These are phyloP conservation scores for Pseudomyrmex concolor DNA, from an alignment of 1,140 invertebrate genomes.

Conservation along the genomic window DNA sequence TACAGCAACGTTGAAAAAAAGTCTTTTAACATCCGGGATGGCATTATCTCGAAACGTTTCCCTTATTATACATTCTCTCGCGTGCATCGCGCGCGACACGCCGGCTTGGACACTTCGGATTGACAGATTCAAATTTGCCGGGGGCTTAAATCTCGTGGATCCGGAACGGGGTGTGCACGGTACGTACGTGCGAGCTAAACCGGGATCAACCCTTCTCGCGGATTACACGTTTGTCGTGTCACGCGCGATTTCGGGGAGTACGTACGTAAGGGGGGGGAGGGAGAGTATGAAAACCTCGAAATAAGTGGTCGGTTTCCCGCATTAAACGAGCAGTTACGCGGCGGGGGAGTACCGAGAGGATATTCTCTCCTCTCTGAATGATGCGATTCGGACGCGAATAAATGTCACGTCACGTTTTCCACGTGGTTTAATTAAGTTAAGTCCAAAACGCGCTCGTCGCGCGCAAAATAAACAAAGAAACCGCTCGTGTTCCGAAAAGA, in stretches of 20 bases:
- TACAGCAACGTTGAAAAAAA: slow-evolving; percentile 57
- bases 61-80: slow-evolving; percentile 69
- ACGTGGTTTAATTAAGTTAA: too few relatives aligned
- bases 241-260: slow-evolving; percentile 77
- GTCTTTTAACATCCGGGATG: slow-evolving; percentile 62
- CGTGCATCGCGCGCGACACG: slow-evolving; percentile 34
- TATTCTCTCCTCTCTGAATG: neutral
- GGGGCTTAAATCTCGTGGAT: slow-evolving; percentile 71
- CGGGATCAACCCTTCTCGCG: slow-evolving; percentile 82
- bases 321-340: slow-evolving; percentile 28
- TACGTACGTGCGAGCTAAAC: slow-evolving; percentile 79
- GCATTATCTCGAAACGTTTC: slow-evolving; percentile 49
- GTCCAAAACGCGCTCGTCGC: too few relatives aligned
- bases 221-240: slow-evolving; percentile 82
- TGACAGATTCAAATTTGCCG: slow-evolving; percentile 74
- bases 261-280: slow-evolving; percentile 15
- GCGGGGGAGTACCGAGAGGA: neutral
- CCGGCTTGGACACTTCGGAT: slow-evolving; percentile 64
- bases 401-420: too few relatives aligned
- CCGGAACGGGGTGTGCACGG: slow-evolving; percentile 62
- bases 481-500: neutral
- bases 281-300: slow-evolving; percentile 64
- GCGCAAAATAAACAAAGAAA: too few relatives aligned
- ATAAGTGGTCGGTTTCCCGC: slow-evolving; percentile 55
- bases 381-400: neutral